Conservation (phyloP, 2,113 vertebrate genomes). For the Australoheros scitulus region DNA sequence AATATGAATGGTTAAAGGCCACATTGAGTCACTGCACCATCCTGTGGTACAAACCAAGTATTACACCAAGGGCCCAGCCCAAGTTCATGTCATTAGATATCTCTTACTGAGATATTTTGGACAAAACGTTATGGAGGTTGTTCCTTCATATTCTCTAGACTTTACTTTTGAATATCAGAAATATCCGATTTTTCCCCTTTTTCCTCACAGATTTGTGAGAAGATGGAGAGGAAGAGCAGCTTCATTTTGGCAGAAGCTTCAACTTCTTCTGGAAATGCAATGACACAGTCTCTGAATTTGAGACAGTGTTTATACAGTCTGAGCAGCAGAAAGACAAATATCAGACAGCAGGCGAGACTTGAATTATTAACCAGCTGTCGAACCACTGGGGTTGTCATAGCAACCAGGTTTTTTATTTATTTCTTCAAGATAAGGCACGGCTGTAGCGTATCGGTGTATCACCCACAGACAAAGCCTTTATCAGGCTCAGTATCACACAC, state of each 20-base stretch:
- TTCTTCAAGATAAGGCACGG: conserved; percentile 19
- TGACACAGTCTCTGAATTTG: neutral
- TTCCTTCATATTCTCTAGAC: too few relatives aligned
- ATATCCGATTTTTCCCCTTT: too few relatives aligned
- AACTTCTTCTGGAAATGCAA: neutral
- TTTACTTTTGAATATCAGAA: too few relatives aligned
- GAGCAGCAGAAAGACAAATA: conserved; percentile 34
- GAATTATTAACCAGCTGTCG: conserved; percentile 29
- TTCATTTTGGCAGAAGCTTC: neutral
- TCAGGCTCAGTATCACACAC: neutral
- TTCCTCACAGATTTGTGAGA: neutral
- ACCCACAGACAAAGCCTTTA: neutral
- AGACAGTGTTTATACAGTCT: neutral
- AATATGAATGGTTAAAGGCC: too few relatives aligned
- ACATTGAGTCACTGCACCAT: too few relatives aligned
- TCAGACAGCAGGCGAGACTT: conserved; percentile 4
- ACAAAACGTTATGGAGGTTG: too few relatives aligned
- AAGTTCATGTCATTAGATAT: too few relatives aligned
- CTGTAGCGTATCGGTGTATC: neutral
- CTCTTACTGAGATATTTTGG: too few relatives aligned
- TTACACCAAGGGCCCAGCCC: too few relatives aligned
- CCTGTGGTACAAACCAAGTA: too few relatives aligned
- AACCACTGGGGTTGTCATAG: conserved; percentile 16
- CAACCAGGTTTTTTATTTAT: conserved; percentile 12
- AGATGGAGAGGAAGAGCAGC: neutral